phyloP scores from a whole-genome alignment of 2,113 vertebrate species.

The Nibea albiflora region DNA sequence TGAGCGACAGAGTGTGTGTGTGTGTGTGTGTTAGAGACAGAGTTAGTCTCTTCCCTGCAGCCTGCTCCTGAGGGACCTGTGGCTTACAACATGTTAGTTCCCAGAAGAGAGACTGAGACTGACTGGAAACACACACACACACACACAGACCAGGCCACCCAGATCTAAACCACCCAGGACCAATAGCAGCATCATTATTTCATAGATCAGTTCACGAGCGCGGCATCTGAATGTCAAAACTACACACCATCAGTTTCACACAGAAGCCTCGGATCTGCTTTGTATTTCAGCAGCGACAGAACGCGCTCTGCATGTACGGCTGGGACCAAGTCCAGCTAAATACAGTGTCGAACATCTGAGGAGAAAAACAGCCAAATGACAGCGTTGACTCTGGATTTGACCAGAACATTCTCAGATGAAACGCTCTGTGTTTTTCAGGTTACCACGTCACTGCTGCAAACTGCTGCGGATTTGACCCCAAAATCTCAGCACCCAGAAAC shows the following conservation, averaged over 20 bases:
- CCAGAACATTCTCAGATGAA: background rate
- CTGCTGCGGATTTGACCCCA: background rate
- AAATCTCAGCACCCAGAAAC: background rate
- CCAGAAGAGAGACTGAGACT: conserved; percentile 71
- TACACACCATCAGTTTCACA: conserved; percentile 38
- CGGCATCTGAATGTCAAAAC: conserved; percentile 38
- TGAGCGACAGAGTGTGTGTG: conserved; percentile 1
- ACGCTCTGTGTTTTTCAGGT: background rate
- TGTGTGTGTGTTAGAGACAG: background rate
- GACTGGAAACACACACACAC: conserved; percentile 61
- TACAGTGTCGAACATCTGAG: background rate
- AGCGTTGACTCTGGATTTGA: background rate
- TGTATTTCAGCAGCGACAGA: conserved; percentile 30
- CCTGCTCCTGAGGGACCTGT: conserved; percentile 56
- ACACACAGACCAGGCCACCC: conserved; percentile 66
- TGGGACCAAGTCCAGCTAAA: conserved; percentile 34
- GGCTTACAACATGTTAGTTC: conserved; percentile 67
- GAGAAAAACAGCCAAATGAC: background rate
- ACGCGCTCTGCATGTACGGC: background rate
- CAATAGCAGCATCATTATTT: conserved; percentile 49
- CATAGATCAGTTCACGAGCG: conserved; percentile 37
- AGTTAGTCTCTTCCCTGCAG: conserved; percentile 28
- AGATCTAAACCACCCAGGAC: conserved; percentile 70
- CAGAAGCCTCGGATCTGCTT: conserved; percentile 46
- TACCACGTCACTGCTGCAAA: conserved; percentile 7